Evolutionary conservation across 2,888 invertebrate species (phyloP).

Genomic region (Bursaphelenchus okinawaensis): DNA sequence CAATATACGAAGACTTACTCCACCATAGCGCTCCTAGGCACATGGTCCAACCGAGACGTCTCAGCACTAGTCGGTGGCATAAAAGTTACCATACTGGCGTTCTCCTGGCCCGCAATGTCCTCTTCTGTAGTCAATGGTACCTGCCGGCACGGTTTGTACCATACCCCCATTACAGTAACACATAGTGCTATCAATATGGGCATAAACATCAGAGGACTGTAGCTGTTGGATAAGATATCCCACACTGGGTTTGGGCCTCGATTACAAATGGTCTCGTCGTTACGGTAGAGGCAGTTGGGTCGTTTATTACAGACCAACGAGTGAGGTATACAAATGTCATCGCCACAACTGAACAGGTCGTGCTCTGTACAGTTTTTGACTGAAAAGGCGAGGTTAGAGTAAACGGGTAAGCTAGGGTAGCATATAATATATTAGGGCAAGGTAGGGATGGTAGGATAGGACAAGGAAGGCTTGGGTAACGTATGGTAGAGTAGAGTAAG

Average conservation of each 20-base stretch:
- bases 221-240: background rate
- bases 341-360: conserved; percentile 51
- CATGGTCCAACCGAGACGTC: too few species aligned
- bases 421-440: too few species aligned
- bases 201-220: conserved; percentile 1
- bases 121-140: background rate
- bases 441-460: too few species aligned
- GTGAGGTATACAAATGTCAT: conserved; percentile 54
- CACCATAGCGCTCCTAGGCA: background rate
- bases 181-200: background rate
- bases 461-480: too few species aligned
- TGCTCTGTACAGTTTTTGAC: conserved; percentile 49
- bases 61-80: too few species aligned
- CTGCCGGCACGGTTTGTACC: conserved; percentile 3
- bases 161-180: background rate
- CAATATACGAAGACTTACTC: background rate
- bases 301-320: conserved; percentile 44
- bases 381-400: conserved; percentile 20
- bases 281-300: conserved; percentile 47
- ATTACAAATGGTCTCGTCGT: conserved; percentile 38
- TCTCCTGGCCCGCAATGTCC: background rate
- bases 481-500: too few species aligned
- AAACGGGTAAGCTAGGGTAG: too few species aligned
- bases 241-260: background rate
- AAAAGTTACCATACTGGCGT: background rate